phyloP scores from a whole-genome alignment of 2,113 vertebrate genomes.

The Nycticryphes semicollaris region DNA sequence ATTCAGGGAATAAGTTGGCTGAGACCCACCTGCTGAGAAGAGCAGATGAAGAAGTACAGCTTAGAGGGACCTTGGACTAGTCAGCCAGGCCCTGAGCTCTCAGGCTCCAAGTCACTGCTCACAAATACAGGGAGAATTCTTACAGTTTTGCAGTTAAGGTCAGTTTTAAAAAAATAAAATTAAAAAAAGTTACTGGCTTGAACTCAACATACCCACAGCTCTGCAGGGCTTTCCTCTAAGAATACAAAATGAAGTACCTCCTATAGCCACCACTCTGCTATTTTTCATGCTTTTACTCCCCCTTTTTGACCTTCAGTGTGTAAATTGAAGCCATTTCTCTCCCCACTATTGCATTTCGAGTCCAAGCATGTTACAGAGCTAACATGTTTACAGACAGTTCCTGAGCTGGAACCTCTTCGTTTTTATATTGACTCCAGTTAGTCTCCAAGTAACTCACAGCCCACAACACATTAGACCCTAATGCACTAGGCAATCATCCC shows the following conservation, averaged over 20 bases:
- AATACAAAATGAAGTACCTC: neutral
- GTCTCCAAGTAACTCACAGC: accelerated
- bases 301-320: neutral
- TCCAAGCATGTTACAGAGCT: neutral
- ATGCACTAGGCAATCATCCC: neutral
- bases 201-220: neutral
- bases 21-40: neutral
- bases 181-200: neutral
- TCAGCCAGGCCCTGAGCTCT: neutral
- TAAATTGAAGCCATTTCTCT: conserved; percentile 13
- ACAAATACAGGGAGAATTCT: neutral
- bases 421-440: neutral
- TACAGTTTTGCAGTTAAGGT: neutral
- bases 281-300: neutral
- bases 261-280: neutral
- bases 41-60: neutral
- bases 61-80: neutral
- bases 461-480: neutral
- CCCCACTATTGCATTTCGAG: neutral
- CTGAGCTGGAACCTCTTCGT: neutral
- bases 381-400: neutral
- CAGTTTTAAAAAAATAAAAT: neutral
- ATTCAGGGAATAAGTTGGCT: neutral
- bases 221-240: neutral
- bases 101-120: neutral